These are phyloP conservation scores for Arion vulgaris DNA, from an alignment of 1,140 invertebrate genomes.

Conservation along the genomic window DNA sequence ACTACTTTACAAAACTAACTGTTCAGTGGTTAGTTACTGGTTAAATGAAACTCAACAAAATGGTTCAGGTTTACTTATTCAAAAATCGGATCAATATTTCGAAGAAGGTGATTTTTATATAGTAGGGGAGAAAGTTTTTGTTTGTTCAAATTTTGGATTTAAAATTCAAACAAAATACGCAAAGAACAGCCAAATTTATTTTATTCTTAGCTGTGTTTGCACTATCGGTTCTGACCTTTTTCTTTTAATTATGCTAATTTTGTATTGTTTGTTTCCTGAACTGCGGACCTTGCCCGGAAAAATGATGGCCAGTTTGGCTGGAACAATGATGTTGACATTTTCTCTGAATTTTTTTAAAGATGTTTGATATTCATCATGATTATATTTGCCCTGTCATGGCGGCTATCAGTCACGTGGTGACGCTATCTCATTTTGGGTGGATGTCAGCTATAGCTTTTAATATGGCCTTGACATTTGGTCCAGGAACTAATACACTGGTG, in stretches of 20 bases:
- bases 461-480: constrained; percentile 5
- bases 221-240: background rate
- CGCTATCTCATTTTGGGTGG: constrained; percentile 2
- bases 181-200: background rate
- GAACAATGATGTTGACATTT: constrained; percentile 13
- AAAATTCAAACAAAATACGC: background rate
- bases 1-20: background rate
- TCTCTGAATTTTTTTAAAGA: background rate
- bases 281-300: background rate
- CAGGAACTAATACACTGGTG: background rate
- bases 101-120: background rate
- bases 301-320: background rate
- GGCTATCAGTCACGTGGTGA: background rate
- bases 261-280: background rate
- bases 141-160: background rate
- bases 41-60: background rate
- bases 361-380: background rate
- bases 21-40: background rate
- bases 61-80: background rate
- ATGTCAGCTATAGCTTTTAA: background rate
- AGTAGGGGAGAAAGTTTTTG: background rate
- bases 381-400: background rate
- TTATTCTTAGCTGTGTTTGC: background rate
- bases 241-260: background rate
- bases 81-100: background rate